Evolutionary conservation across 2,113 vertebrate species (phyloP).

Genomic region (Zapornia atra): DNA sequence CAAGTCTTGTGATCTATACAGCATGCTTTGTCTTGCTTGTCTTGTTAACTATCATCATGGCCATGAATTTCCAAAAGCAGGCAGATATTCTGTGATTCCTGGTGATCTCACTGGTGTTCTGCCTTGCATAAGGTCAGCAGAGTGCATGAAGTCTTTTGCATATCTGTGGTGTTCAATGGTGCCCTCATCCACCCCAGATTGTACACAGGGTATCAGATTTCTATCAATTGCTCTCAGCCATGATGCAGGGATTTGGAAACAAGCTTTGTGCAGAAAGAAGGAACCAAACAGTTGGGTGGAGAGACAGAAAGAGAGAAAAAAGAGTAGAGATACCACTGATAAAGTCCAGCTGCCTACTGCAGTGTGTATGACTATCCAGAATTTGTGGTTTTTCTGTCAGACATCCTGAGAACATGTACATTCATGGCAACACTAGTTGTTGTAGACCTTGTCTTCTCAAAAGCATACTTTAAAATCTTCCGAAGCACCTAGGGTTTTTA

Average conservation of each 20-base stretch:
- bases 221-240: background rate
- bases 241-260: background rate
- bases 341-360: background rate
- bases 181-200: background rate
- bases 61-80: background rate
- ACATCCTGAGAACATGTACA: background rate
- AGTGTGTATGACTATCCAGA: background rate
- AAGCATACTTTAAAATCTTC: background rate
- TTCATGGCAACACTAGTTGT: background rate
- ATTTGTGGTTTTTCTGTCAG: background rate
- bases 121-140: background rate
- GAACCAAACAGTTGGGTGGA: background rate
- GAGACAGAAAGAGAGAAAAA: background rate
- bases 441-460: background rate
- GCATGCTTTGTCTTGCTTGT: background rate
- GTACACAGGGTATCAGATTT: background rate
- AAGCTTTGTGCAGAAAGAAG: background rate
- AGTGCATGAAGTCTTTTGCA: background rate
- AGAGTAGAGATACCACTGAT: background rate
- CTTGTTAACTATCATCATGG: background rate
- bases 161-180: background rate
- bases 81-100: background rate
- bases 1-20: background rate
- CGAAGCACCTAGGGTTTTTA: background rate
- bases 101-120: background rate